Evolutionary conservation across 2,113 vertebrate genomes (phyloP).

Genomic region (Charadrius vociferus): DNA sequence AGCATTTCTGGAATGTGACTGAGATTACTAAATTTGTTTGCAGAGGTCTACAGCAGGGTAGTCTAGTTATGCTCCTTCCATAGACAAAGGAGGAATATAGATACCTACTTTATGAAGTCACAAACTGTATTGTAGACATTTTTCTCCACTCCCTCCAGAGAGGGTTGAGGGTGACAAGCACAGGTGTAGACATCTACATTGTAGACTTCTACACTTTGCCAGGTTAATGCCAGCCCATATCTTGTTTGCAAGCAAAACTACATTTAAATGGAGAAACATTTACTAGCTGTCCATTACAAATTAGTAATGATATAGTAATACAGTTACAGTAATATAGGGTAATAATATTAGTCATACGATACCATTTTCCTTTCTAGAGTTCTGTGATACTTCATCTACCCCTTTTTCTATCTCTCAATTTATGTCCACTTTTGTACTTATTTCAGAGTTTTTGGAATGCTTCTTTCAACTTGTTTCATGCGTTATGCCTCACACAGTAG

Average conservation of each 20-base stretch:
- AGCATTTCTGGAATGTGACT: neutral
- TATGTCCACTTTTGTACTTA: neutral
- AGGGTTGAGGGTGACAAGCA: neutral
- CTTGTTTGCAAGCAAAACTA: neutral
- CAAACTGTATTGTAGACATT: neutral
- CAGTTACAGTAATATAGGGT: neutral
- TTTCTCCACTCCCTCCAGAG: neutral
- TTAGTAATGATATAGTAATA: neutral
- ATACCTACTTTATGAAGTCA: neutral
- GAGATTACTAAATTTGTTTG: neutral
- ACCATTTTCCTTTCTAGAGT: neutral
- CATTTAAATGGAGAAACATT: neutral
- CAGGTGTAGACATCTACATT: neutral
- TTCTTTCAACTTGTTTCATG: neutral
- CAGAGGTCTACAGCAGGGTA: neutral
- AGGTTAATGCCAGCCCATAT: neutral
- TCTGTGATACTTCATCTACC: neutral
- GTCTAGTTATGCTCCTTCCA: neutral
- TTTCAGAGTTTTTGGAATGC: neutral
- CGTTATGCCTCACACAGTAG: neutral
- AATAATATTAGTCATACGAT: neutral
- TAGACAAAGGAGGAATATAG: neutral
- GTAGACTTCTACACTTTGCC: neutral
- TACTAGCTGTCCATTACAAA: neutral
- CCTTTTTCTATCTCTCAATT: neutral